Evolutionary conservation across 2,888 invertebrate genomes (phyloP), one percentile per base, ranked within the genome.

Genomic region (Zelleria hepariella): DNA sequence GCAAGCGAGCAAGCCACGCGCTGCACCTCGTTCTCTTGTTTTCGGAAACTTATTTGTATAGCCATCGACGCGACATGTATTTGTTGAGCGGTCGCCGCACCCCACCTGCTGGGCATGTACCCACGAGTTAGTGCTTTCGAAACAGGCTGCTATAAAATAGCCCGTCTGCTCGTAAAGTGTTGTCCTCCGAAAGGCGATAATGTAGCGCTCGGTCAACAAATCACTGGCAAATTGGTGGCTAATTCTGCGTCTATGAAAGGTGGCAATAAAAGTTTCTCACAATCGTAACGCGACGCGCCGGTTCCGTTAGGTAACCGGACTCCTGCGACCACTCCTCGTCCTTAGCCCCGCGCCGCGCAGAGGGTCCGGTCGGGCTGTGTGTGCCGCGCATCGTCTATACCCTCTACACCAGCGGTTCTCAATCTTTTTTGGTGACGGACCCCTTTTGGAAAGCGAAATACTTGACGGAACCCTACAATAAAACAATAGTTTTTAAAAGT

Each of bases 301-400:
- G 27, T 26, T 18, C 54, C 54, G 54, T 54, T 54, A 54, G 15
- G 18, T 25, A 54, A 54, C 54, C 54, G 54, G 54, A 54, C 51
- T 20, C 49, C 21, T 18, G 21, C 49, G 49, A n/a, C 51, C 51
- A 21, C 51, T 51, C 51, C 51, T 23, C 21, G 7, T 10, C 18
- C 51, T 5, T 20, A 7, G 1, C 21, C 18, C 49, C 7, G 20
- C 49, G 49, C 49, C 32, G 3, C 32, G 32, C 32, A 42, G 32
- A 42, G 10, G 32, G 32, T 42, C 5, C 32, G 15, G 6, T 7
- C 42, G 42, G n/a, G 42, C 4, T 42, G 42, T 42, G n/a, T n/a
- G n/a, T n/a, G n/a, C n/a, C n/a, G n/a, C n/a, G n/a, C n/a, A n/a
- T n/a, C n/a, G n/a, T n/a, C n/a, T n/a, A n/a, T n/a, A n/a, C n/a